Base-by-base conservation (phyloP, 1,140 invertebrate species). In the Drosophila guanche region DNA sequence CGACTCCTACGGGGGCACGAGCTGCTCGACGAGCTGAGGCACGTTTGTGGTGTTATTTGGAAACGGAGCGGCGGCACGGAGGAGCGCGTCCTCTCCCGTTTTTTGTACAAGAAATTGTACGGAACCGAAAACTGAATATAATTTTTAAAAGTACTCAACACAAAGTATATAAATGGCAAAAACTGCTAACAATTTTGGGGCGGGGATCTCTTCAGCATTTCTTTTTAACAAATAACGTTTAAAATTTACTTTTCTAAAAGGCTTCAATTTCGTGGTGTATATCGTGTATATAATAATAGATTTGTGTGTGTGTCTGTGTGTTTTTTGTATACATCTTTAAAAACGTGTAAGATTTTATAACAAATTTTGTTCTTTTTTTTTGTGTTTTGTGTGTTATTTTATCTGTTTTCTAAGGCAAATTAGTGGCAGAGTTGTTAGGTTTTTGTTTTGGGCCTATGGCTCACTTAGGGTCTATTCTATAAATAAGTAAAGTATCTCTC, bases 71-170 rank as follows among this genome's bases (percentile, higher is more conserved):
- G 47, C 75, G 33, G 33, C 33, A 37, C 33, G 33, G 62, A 60
- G 61, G 60, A 71, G 53, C 68, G 62, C 73, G 69, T 59, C 59
- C 66, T 45, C 37, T 56, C 37, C 74, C 77, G 80, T 75, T 88
- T 37, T 78, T 86, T 86, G 78, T 88, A 88, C 83, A 86, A 88
- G 40, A 79, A 86, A 88, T 86, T 85, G 77, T 85, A 81, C 81
- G 63, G 58, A 88, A 86, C 78, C 83, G 69, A 88, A 37, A 88
- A 88, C 54, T 54, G 61, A 73, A 65, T 63, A 65, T 63, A 42
- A 66, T 48, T 4, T 54, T 61, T 57, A 63, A 61, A 79, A 68
- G 29, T 62, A 69, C 48, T 69, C 66, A 69, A 77, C 72, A 84
- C 51, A 66, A 59, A 59, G 16, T 20, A 20, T 20, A 73, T 41